Base-by-base conservation (phyloP, 2,797 vertebrate genomes). In the Pipistrellus nathusii region DNA sequence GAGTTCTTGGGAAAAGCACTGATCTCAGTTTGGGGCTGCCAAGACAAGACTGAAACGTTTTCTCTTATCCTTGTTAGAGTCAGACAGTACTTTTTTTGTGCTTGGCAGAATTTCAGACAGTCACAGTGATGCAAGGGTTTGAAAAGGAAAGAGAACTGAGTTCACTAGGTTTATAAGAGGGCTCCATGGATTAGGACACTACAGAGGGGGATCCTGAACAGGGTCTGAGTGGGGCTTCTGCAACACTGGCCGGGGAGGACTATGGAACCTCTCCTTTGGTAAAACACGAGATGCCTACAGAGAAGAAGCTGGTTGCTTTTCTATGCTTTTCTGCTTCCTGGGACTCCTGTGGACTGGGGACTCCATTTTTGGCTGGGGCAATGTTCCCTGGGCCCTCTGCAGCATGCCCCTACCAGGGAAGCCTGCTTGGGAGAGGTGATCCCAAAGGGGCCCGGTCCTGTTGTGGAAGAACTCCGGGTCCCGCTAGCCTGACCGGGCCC, bases 71-170 rank as follows among this genome's bases (percentile, higher is more conserved):
- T 91, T 91, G 53, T 66, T 93, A 94, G 55, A 95, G 72, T 55
- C 83, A 85, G 75, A 73, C 38, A 80, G 35, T 88, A 57, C 76
- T 88, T 88, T 88, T 88, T 96, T 80, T 92, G 38, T 71, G 84
- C 78, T 83, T 96, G 77, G 80, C 77, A 96, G 90, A 93, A 93
- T 84, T 94, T 88, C 66, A 95, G 93, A 82, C 75, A 92, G 71
- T 87, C 93, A 94, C 91, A 97, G 87, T 93, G 83, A 88, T 86
- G 68, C 41, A 88, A 94, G 82, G 51, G 64, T 48, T 69, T 90
- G 41, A 83, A 57, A 75, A 93, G 41, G 83, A 90, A 89, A 78
- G 41, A 35, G 64, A 90, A 64, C 2, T 15, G 71, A 59, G 46
- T 62, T 75, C 7, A 88, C 62, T 93, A 66, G 62, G 53, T 75